Percentiles rank a stretch among this genome's conserved stretches.
Conservation (phyloP, 1,140 invertebrate genomes). For the Listronotus oregonensis region DNA sequence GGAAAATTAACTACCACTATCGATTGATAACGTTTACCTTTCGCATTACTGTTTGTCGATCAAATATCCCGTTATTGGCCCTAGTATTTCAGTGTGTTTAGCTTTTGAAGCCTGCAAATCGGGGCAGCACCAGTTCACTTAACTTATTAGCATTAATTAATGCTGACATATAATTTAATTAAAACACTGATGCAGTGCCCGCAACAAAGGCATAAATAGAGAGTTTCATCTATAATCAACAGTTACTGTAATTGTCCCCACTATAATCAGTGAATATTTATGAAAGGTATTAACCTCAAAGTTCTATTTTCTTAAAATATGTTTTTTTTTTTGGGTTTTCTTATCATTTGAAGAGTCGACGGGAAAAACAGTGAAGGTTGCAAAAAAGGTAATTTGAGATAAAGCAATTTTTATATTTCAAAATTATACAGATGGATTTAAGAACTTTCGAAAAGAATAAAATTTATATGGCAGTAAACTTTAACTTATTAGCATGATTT, state of each 20-base stretch:
- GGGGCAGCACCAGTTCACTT: constrained; percentile 31
- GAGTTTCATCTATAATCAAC: constrained; percentile 15
- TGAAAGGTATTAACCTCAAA: no score
- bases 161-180: constrained; percentile 34
- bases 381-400: no score
- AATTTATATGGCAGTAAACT: no score
- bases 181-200: constrained; percentile 25
- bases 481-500: no score
- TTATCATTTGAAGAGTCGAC: no score
- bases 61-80: constrained; percentile 43
- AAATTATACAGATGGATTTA: no score
- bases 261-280: no score
- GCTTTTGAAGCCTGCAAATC: constrained; percentile 39
- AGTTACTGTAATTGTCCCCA: not conserved
- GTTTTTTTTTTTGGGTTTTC: no score
- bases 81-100: constrained; percentile 38
- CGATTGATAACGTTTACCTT: constrained; percentile 49
- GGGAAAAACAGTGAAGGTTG: no score
- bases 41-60: constrained; percentile 46
- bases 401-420: no score
- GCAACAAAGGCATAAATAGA: constrained; percentile 19
- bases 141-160: constrained; percentile 39
- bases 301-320: no score
- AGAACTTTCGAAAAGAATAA: no score
- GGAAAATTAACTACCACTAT: constrained; percentile 48